Conservation (phyloP, 2,797 vertebrate genomes). For the Sus cebifrons region DNA sequence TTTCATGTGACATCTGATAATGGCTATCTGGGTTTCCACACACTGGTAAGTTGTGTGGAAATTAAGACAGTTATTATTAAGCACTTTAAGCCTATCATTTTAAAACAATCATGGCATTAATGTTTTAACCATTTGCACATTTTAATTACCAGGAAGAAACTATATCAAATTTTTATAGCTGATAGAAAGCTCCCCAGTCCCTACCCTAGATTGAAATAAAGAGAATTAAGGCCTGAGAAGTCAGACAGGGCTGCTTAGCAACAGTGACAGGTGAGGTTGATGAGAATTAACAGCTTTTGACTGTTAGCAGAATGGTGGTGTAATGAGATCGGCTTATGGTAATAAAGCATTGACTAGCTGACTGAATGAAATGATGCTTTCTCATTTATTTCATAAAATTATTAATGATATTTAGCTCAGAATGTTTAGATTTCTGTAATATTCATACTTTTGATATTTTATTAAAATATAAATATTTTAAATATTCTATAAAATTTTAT, state of each 20-base stretch:
- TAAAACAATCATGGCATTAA: constrained; percentile 55
- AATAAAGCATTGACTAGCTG: background rate
- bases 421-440: constrained; percentile 37
- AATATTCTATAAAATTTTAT: no score
- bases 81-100: constrained; percentile 55
- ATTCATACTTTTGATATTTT: constrained; percentile 23
- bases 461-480: constrained; percentile 2
- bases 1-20: constrained; percentile 58
- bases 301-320: background rate
- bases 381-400: constrained; percentile 48
- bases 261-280: constrained; percentile 33
- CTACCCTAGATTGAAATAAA: background rate
- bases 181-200: background rate
- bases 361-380: background rate
- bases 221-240: background rate
- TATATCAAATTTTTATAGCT: constrained; percentile 21
- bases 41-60: constrained; percentile 17
- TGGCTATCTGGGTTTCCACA: constrained; percentile 30
- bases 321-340: background rate
- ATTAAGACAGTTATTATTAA: constrained; percentile 43
- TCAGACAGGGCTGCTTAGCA: background rate
- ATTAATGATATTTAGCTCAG: background rate
- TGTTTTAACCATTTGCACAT: constrained; percentile 58
- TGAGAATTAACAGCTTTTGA: constrained; percentile 61
- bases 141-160: constrained; percentile 45